phyloP scores from a whole-genome alignment of 2,888 invertebrate species.

The Auanema sp. region DNA sequence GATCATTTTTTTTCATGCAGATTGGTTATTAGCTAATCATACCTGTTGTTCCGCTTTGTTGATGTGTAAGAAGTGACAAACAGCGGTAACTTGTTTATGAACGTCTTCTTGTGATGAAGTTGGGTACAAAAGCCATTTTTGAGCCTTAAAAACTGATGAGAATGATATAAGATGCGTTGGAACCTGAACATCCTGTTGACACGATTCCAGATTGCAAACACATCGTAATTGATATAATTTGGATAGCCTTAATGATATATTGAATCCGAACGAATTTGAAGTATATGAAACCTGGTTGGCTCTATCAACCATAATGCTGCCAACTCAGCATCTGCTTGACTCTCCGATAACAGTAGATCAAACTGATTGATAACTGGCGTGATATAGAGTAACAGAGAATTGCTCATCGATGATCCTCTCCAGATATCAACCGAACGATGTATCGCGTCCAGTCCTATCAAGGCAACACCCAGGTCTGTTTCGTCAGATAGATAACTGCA shows the following conservation, averaged over 20 bases:
- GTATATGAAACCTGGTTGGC: conserved; percentile 33
- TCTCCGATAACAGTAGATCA: conserved; percentile 46
- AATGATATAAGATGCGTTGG: not conserved
- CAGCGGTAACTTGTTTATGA: conserved; percentile 57
- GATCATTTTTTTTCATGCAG: no score
- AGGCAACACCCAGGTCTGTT: conserved; percentile 53
- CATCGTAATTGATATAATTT: conserved; percentile 61
- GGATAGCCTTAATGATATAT: conserved; percentile 31
- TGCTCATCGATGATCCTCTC: conserved; percentile 39
- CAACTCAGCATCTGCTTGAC: conserved; percentile 48
- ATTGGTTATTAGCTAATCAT: not conserved
- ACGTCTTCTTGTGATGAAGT: conserved; percentile 55
- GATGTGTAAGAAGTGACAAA: conserved; percentile 57
- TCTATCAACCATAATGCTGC: conserved; percentile 59
- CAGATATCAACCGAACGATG: conserved; percentile 52
- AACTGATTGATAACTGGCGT: conserved; percentile 54
- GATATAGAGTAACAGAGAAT: conserved; percentile 50
- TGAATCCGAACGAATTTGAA: no score
- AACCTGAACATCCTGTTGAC: conserved; percentile 51
- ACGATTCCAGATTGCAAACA: conserved; percentile 52
- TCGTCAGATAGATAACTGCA: conserved; percentile 55
- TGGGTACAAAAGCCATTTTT: conserved; percentile 50
- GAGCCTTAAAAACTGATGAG: conserved; percentile 25
- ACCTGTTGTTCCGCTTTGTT: conserved; percentile 24
- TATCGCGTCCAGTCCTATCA: conserved; percentile 58